Evolutionary conservation across 2,113 vertebrate species (phyloP).

Genomic region (Pseudopodoces humilis): DNA sequence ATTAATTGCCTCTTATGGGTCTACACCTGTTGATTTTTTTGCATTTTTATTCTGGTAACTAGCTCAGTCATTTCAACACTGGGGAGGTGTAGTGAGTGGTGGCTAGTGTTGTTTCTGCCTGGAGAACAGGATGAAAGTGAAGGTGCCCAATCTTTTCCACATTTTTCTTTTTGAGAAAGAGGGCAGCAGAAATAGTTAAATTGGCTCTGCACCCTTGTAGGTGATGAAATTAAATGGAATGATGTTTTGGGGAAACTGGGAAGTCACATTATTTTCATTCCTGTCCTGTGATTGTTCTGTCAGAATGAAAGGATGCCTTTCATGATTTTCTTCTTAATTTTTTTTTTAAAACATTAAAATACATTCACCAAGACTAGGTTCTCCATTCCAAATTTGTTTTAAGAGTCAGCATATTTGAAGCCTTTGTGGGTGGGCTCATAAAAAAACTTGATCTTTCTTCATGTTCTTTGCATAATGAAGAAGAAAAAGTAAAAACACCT

Average conservation of each 20-base stretch:
- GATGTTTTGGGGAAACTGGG: not conserved
- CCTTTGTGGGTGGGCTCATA: conserved; percentile 47
- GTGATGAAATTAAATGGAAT: not conserved
- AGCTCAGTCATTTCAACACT: not conserved
- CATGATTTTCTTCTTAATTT: not conserved
- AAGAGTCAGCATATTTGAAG: conserved; percentile 21
- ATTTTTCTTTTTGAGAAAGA: not conserved
- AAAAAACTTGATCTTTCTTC: conserved; percentile 37
- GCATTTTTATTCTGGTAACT: not conserved
- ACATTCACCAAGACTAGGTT: not conserved
- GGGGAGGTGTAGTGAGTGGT: not conserved
- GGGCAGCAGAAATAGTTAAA: not conserved
- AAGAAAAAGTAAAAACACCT: conserved; percentile 35
- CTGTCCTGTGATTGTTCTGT: not conserved
- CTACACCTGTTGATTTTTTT: not conserved
- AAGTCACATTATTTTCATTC: not conserved
- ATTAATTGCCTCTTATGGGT: not conserved
- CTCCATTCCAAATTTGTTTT: not conserved
- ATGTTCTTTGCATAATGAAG: conserved; percentile 43
- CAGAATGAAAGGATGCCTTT: not conserved
- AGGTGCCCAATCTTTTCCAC: not conserved
- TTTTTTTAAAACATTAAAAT: not conserved
- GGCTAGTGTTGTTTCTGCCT: not conserved
- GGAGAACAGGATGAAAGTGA: not conserved
- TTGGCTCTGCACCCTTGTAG: not conserved